Percentiles rank a stretch among this genome's conserved stretches.
Evolutionary conservation across 2,797 vertebrate species (phyloP).

Genomic region (Falco rusticolus): DNA sequence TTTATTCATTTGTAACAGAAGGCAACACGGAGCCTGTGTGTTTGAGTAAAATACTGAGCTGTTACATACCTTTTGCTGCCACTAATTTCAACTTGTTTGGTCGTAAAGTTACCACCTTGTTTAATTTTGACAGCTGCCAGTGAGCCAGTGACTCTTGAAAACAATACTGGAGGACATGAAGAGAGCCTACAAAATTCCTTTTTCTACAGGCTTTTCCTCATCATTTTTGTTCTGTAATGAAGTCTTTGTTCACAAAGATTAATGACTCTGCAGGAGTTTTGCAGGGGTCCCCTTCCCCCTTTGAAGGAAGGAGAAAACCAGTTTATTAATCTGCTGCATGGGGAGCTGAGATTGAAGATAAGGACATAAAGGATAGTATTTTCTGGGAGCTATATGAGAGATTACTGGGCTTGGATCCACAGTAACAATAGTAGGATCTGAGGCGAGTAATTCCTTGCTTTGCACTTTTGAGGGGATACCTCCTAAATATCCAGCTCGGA

Average conservation of each 20-base stretch:
- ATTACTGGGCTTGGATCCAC: not conserved
- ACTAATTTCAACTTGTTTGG: constrained; percentile 33
- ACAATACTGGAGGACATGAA: not conserved
- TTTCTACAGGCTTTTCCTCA: not conserved
- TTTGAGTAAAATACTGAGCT: not conserved
- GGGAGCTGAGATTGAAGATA: not conserved
- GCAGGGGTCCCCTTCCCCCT: not conserved
- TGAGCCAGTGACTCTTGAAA: not conserved
- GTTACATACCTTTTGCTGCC: not conserved
- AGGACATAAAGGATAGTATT: not conserved
- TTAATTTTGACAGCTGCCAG: not conserved
- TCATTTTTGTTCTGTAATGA: not conserved
- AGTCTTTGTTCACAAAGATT: constrained; percentile 33
- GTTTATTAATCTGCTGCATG: constrained; percentile 1
- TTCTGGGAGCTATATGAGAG: not conserved
- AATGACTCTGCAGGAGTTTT: not conserved
- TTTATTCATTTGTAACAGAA: constrained; percentile 7
- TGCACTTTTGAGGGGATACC: not conserved
- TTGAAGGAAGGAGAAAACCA: not conserved
- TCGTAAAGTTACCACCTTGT: not conserved
- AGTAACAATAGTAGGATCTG: rapidly evolving
- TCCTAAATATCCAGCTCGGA: not conserved
- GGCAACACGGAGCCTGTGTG: not conserved
- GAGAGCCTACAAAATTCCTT: not conserved
- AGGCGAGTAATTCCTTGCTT: not conserved